Base-by-base conservation (phyloP, 2,797 vertebrate species). In the Pseudocheirus occidentalis region DNA sequence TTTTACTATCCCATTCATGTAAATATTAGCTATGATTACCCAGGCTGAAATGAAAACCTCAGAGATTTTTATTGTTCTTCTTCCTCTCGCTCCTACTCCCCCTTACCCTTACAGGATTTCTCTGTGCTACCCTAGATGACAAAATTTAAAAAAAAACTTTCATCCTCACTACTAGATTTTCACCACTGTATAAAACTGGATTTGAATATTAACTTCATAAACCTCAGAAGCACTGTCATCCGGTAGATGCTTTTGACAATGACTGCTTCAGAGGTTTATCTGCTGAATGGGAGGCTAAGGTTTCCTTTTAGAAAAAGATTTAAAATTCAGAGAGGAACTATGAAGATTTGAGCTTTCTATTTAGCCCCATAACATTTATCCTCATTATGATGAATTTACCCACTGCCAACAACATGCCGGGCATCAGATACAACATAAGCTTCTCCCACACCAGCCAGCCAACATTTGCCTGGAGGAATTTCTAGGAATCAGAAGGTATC, bases 71-170 rank as follows among this genome's bases (percentile, higher is more conserved):
- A 11, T 87, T 87, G 40, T 46, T 27, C 73, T 40, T 81, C n/a
- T 87, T 87, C 40, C 73, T 87, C 21, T 27, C 73, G 28, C 21
- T 87, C 40, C 10, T 27, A 46, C 40, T 87, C 10, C 13, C 81
- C 89, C 28, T 87, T 6, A 92, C 12, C 57, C 54, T 55, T 91
- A 90, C 18, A 73, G 94, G 81, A 95, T 96, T 56, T 89, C 62
- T 94, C 95, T 93, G 50, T 50, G 89, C 94, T 96, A 95, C 94
- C 59, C 91, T 90, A 95, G 90, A 95, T 92, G 87, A 93, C 58
- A 81, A 46, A 87, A 93, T 27, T 57, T 56, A 94, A 94, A 94
- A 94, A 59, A 90, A 93, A 91, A 31, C 92, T 95, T 95, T 96
- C 57, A 93, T 95, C 55, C 52, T 89, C 24, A 66, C 11, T 94